Conservation (phyloP, 2,113 vertebrate species). For the Edolisoma coerulescens region DNA sequence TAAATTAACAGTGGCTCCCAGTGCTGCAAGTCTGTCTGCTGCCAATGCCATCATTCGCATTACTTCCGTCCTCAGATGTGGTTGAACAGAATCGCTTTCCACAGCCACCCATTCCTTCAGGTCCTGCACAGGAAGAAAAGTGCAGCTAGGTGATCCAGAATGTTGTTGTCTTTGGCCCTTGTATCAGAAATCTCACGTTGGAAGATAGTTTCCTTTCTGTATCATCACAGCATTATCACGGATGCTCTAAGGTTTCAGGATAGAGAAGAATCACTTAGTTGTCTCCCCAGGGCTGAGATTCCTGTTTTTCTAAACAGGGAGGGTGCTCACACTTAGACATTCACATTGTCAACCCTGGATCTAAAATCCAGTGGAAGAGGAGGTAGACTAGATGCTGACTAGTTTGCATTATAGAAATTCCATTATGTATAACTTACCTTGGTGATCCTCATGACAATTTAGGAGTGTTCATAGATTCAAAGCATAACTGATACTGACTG, state of each 20-base stretch:
- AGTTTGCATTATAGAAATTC: neutral
- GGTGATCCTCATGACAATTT: neutral
- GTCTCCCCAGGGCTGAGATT: neutral
- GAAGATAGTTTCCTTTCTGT: neutral
- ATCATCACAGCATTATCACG: fast-evolving
- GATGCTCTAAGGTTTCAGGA: neutral
- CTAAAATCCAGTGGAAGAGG: neutral
- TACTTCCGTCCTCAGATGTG: slow-evolving; percentile 73
- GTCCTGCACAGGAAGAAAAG: slow-evolving; percentile 54
- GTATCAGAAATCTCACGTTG: neutral
- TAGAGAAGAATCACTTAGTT: neutral
- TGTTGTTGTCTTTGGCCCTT: neutral
- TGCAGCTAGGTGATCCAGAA: neutral
- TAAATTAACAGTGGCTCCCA: slow-evolving; percentile 78
- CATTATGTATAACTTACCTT: neutral
- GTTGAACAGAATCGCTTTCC: slow-evolving; percentile 84
- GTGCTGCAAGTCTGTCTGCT: slow-evolving; percentile 70
- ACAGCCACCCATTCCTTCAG: slow-evolving; percentile 87
- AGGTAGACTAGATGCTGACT: neutral
- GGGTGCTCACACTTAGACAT: neutral
- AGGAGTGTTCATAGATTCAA: neutral
- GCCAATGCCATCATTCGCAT: slow-evolving; percentile 78
- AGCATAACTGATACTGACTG: neutral
- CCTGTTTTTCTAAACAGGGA: neutral
- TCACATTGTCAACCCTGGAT: neutral